Conservation (phyloP, 2,797 vertebrate species). For the Sternotherus odoratus region DNA sequence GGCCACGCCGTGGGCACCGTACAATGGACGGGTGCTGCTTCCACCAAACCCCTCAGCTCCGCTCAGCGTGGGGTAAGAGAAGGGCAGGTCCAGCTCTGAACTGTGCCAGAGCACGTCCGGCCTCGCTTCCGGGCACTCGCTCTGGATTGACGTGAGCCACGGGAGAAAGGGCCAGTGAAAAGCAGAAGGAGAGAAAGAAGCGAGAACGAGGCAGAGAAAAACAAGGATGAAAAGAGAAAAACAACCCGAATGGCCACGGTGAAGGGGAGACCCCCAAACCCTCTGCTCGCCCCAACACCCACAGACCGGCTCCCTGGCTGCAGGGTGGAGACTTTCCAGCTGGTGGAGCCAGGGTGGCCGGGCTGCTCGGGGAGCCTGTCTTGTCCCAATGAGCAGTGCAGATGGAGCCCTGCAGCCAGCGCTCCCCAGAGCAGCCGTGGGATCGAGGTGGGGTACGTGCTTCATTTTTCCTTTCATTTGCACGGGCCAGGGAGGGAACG, state of each 20-base stretch:
- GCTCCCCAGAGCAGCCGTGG: too few relatives aligned
- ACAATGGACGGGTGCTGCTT: neutral
- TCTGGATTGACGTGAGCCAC: neutral
- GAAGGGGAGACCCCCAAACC: neutral
- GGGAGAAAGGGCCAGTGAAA: neutral
- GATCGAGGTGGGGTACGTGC: neutral
- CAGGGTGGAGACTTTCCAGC: neutral
- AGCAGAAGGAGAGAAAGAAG: neutral
- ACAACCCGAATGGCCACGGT: neutral
- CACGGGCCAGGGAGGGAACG: neutral
- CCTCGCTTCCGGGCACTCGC: neutral
- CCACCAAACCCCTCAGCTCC: neutral
- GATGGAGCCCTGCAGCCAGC: neutral
- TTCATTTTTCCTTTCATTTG: too few relatives aligned
- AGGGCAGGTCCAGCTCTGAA: neutral
- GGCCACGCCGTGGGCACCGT: fast-evolving
- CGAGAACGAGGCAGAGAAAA: neutral
- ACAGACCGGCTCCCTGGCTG: neutral
- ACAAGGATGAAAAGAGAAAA: neutral
- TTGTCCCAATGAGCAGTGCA: neutral
- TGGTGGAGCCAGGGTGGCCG: neutral
- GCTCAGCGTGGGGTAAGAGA: neutral
- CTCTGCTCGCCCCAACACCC: too few relatives aligned
- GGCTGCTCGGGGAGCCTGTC: too few relatives aligned
- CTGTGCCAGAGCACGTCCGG: neutral